These are phyloP conservation scores for Lissonota sp. DNA, from an alignment of 2,888 invertebrate species.

Conservation along the genomic window DNA sequence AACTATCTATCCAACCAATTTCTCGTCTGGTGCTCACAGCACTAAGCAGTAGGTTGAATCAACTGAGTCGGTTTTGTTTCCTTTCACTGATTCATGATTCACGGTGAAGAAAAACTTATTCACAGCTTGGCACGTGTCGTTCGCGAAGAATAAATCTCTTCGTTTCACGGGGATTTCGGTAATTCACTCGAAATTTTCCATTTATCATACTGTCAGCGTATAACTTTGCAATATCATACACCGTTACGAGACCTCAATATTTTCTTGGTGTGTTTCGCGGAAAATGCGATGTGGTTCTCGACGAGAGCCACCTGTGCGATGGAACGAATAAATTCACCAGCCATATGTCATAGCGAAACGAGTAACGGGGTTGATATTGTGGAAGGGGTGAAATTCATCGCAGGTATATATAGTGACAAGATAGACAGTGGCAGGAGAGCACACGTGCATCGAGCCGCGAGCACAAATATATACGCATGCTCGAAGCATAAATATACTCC, in stretches of 20 bases:
- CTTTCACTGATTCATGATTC: too few relatives aligned
- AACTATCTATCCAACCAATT: too few relatives aligned
- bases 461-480: conserved; percentile 17
- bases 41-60: too few relatives aligned
- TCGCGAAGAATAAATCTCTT: too few relatives aligned
- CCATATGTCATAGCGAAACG: conserved; percentile 7
- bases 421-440: conserved; percentile 4
- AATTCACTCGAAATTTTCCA: too few relatives aligned
- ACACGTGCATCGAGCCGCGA: conserved; percentile 54
- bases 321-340: conserved; percentile 27
- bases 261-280: background rate
- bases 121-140: too few relatives aligned
- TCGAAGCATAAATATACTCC: conserved; percentile 72
- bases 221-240: background rate
- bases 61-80: too few relatives aligned
- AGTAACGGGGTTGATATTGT: conserved; percentile 1
- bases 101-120: too few relatives aligned
- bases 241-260: background rate
- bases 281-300: background rate
- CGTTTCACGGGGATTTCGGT: too few relatives aligned
- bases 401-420: background rate
- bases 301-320: conserved; percentile 1
- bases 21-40: too few relatives aligned
- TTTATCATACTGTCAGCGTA: too few relatives aligned
- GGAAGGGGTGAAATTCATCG: conserved; percentile 6